Base-by-base conservation (phyloP, 2,888 invertebrate species). In the Drosophila fungiperda region DNA sequence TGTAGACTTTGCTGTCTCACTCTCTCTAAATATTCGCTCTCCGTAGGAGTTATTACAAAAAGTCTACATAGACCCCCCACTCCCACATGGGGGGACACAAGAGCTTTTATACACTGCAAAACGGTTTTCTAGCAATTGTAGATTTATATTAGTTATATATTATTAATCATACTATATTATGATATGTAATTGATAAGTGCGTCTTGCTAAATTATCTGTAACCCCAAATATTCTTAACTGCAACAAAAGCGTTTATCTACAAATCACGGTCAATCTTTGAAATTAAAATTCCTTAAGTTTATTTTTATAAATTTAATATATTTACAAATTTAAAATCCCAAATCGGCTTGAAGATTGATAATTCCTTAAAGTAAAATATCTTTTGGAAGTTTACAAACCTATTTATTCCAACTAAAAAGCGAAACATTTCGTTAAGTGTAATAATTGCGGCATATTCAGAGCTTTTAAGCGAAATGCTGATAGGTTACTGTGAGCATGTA, bases 21-120 rank as follows among this genome's bases (percentile, higher is more conserved):
- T 81, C 53, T 71, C 59, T 29, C 62, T 54, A 33, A 49, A 45
- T 52, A 23, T 33, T 49, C 35, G 40, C 64, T 67, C 53, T 68
- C 65, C 55, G 58, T 58, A 53, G 48, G 45, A 26, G 69, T 60
- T 55, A 60, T 65, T 58, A 23, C 40, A 11, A 20, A 66, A 80
- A 66, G 70, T 84, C 85, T 84, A 68, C 89, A 84, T 57, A 54
- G 32, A 35, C 29, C 29, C 68, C 85, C 58, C 32, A 52, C 9
- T 17, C 49, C 29, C 26, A 26, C 29, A 9, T 40, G n/a, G 33
- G n/a, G 33, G 26, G 12, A 40, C 29, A 20, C 9, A n/a, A 55
- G 38, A 87, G 90, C 90, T 90, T 86, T 87, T 48, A 23, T 71
- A n/a, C 83, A 83, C 80, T 76, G 58, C 9, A 6, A 32, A n/a